phyloP scores from a whole-genome alignment of 2,797 vertebrate species.

The Pseudomugil gertrudae region DNA sequence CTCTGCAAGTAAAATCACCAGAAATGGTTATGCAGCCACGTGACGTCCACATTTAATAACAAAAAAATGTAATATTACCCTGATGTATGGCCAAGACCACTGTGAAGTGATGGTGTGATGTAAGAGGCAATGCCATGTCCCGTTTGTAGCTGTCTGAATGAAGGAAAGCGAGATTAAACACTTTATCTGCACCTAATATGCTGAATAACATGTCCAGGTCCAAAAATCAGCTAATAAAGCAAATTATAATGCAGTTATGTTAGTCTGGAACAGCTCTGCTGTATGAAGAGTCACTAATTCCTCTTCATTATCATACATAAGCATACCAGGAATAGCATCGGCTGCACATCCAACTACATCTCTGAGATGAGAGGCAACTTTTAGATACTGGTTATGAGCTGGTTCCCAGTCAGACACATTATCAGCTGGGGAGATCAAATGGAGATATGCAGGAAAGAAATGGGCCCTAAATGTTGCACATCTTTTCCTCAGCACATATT shows the following conservation, averaged over 20 bases:
- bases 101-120: background rate
- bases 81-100: background rate
- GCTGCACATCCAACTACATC: background rate
- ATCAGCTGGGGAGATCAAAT: background rate
- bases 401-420: no score
- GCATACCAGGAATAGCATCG: background rate
- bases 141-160: slow-evolving; percentile 8
- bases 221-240: slow-evolving; percentile 3
- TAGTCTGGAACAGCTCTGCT: background rate
- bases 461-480: background rate
- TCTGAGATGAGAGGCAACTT: background rate
- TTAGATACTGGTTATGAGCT: no score
- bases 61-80: no score
- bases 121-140: background rate
- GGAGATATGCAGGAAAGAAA: background rate
- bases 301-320: background rate
- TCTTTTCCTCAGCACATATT: background rate
- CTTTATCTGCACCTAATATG: background rate
- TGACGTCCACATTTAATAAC: no score
- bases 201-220: background rate
- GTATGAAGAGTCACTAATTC: background rate
- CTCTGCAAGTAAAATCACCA: background rate
- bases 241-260: slow-evolving; percentile 6
- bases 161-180: background rate
- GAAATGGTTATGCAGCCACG: no score